phyloP scores from a whole-genome alignment of 2,797 vertebrate species.

The Eutrigla gurnardus region DNA sequence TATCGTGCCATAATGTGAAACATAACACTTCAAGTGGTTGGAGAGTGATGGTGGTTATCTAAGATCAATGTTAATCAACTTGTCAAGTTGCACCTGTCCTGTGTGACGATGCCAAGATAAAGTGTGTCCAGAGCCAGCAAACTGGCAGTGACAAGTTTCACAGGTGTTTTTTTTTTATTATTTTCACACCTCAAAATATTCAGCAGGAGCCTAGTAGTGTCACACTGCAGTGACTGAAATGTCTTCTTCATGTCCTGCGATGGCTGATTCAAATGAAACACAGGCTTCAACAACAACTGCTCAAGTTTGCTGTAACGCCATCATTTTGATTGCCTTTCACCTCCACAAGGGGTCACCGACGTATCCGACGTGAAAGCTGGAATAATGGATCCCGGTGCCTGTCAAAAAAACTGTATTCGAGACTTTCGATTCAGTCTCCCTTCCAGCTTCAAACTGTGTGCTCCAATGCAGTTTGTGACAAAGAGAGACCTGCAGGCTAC shows the following conservation, averaged over 20 bases:
- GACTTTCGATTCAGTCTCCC: not conserved
- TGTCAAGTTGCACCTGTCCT: conserved; percentile 21
- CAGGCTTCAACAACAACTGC: conserved; percentile 4
- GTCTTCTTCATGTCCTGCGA: conserved; percentile 23
- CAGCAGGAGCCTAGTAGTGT: conserved; percentile 20
- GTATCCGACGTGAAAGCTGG: not conserved
- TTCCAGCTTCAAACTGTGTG: not conserved
- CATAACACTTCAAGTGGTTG: conserved; percentile 21
- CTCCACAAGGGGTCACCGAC: not conserved
- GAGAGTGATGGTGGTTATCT: conserved; percentile 17
- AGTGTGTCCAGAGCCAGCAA: conserved; percentile 5
- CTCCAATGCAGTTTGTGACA: not conserved
- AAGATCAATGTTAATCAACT: conserved; percentile 43
- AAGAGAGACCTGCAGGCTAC: not conserved
- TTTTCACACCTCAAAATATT: conserved; percentile 33
- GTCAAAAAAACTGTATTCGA: not conserved
- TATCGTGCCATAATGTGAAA: conserved; percentile 19
- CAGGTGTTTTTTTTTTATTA: conserved; percentile 15
- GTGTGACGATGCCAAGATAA: conserved; percentile 31
- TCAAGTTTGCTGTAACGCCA: conserved; percentile 13
- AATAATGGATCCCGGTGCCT: conserved; percentile 12
- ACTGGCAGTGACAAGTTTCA: conserved; percentile 31
- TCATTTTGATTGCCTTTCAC: conserved; percentile 11
- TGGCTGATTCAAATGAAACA: conserved; percentile 26
- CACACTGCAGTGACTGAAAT: conserved; percentile 19